Evolutionary conservation across 2,888 invertebrate species (phyloP).

Genomic region (Acleris holmiana): DNA sequence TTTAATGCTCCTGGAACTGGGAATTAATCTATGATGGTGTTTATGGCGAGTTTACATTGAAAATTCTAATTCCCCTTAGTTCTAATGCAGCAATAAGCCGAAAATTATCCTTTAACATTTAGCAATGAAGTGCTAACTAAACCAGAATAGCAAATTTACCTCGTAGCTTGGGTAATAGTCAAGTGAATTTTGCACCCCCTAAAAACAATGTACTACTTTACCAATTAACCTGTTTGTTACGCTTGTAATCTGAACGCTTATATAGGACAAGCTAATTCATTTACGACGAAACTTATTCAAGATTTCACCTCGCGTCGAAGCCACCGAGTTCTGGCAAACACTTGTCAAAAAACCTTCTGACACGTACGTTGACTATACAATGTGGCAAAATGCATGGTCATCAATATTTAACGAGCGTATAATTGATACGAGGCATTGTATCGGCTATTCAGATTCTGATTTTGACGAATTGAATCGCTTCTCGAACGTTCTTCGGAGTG

Average conservation of each 20-base stretch:
- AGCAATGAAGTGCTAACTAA: too few species aligned
- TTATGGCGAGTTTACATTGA: too few species aligned
- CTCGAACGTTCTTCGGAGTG: constrained; percentile 1
- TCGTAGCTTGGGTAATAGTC: too few species aligned
- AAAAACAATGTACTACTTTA: too few species aligned
- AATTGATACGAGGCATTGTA: constrained; percentile 31
- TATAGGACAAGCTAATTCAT: background rate
- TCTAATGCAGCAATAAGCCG: too few species aligned
- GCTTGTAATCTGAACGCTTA: background rate
- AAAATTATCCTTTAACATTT: too few species aligned
- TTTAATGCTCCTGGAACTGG: too few species aligned
- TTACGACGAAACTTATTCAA: constrained; percentile 4
- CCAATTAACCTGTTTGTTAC: too few species aligned
- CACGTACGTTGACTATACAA: constrained; percentile 17
- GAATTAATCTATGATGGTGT: too few species aligned
- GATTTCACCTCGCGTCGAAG: constrained; percentile 3
- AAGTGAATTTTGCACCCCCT: too few species aligned
- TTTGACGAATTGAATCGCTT: constrained; percentile 30
- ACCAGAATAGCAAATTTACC: too few species aligned
- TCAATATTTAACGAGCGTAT: constrained; percentile 33
- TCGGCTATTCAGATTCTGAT: constrained; percentile 31
- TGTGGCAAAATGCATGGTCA: constrained; percentile 24
- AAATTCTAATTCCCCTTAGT: too few species aligned
- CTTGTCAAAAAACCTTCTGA: constrained; percentile 6
- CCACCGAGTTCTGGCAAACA: constrained; percentile 11